Conservation (phyloP, 2,797 vertebrate genomes). For the Muraenolepis orangiensis region DNA sequence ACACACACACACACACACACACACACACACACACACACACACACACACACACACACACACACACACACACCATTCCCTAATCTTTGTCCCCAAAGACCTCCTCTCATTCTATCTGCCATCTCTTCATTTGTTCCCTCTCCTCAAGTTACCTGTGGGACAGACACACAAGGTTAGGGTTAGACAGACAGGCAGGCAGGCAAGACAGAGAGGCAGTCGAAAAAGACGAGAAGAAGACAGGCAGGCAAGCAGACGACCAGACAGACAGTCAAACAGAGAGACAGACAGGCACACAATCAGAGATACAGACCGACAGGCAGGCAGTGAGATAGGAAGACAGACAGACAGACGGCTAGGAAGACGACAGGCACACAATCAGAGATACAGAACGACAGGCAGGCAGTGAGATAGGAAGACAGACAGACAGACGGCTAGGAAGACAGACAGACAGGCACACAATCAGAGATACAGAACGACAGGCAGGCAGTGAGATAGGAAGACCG, state of each 20-base stretch:
- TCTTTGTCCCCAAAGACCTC: slow-evolving; percentile 10
- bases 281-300: background rate
- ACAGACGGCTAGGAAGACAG: background rate
- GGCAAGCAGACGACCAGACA: background rate
- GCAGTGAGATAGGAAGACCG: background rate
- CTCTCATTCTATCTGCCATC: slow-evolving; percentile 15
- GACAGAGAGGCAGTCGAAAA: background rate
- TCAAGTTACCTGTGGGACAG: background rate
- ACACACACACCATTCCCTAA: slow-evolving; percentile 17
- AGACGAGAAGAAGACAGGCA: background rate
- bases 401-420: background rate
- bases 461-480: background rate
- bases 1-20: slow-evolving; percentile 15
- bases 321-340: background rate
- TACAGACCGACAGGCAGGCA: background rate
- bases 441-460: background rate
- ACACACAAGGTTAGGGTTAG: too few relatives aligned
- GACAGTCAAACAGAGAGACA: background rate
- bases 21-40: slow-evolving; percentile 4
- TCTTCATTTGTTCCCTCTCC: background rate
- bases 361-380: background rate
- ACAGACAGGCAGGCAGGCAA: background rate
- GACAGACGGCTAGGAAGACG: background rate
- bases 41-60: slow-evolving; percentile 30
- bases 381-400: background rate